Base-by-base conservation (phyloP, 2,888 invertebrate species). In the Cataglyphis rosenhaueri region DNA sequence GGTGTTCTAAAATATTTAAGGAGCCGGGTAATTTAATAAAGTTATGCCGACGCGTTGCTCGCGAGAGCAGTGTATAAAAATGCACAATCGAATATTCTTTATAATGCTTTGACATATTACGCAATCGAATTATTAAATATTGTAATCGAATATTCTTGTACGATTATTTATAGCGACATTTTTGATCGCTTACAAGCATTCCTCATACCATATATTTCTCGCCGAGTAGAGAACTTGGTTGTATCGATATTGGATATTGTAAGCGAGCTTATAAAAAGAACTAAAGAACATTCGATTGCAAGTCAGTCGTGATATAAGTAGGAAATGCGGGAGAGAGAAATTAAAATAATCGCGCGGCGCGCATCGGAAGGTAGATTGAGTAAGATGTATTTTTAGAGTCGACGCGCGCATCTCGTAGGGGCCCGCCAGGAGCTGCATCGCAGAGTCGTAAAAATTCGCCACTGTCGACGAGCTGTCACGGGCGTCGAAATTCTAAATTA, bases 1-100 rank as follows among this genome's bases (percentile, higher is more conserved):
- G 84, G 88, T 85, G 85, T 82, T 85, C 86, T 88, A 82, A 82
- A 76, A 81, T 85, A 84, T 84, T 88, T 88, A 85, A 85, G 83
- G 78, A 29, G 2, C 81, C 75, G 55, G 78, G 76, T 85, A 85
- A 88, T 88, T 88, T 85, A 87, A 88, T 85, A 84, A 88, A 85
- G 82, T 81, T 70, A 82, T 62, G 85, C 66, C 78, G 66, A 78
- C 44, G 64, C 81, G 61, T 66, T 44, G 18, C 6, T 29, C 41
- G 29, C 66, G 21, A 32, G 21, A 32, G 12, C 29, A 38, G 18
- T 4, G 9, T 18, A 57, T 18, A 32, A 57, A 78, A 78, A 32
- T 38, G 12, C 4, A 41, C 32, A 18, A 12, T 55, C 32, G 4
- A 65, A 41, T 55, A 21, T 55, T 41, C 38, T 65, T 76, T 65